A percentile compares a stretch with the other conserved stretches of the same genome.
phyloP scores from a whole-genome alignment of 2,888 invertebrate genomes.

The Sphaeridia pumilis region DNA sequence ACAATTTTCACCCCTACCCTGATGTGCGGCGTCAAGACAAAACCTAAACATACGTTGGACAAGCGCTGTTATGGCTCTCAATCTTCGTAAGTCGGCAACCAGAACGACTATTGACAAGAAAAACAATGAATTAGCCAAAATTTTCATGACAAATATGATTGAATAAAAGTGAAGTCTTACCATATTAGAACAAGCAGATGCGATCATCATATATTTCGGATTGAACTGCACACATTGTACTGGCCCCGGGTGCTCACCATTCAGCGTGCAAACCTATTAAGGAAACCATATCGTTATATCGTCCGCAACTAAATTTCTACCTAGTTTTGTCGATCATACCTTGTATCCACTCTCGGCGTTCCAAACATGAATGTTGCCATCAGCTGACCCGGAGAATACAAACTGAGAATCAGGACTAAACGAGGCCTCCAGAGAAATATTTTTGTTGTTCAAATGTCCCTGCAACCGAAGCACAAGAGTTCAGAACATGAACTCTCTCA shows the following conservation, averaged over 20 bases:
- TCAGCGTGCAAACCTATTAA: conserved; percentile 60
- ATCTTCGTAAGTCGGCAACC: conserved; percentile 15
- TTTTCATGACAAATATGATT: background rate
- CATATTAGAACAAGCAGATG: conserved; percentile 98
- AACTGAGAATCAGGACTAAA: conserved; percentile 98
- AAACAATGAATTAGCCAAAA: background rate
- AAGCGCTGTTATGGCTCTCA: too few species aligned
- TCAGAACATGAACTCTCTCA: too few species aligned
- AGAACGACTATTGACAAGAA: conserved; percentile 12
- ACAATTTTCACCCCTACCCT: too few species aligned
- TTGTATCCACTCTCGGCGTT: conserved; percentile 92
- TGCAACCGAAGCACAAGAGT: too few species aligned
- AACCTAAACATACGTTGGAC: too few species aligned
- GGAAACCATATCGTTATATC: background rate
- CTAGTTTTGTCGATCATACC: too few species aligned
- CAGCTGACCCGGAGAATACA: conserved; percentile 94
- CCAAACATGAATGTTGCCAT: conserved; percentile 97
- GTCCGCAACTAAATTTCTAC: conserved; percentile 8
- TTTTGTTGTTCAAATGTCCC: conserved; percentile 89
- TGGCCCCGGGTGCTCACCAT: conserved; percentile 89
- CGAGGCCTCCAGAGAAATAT: conserved; percentile 90
- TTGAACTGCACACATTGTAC: conserved; percentile 97
- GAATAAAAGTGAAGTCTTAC: conserved; percentile 40
- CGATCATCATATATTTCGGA: conserved; percentile 97
- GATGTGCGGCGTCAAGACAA: too few species aligned